Percentiles rank a stretch among this genome's conserved stretches.
Conservation (phyloP, 37 sponge, comb jelly and placozoan genomes). For the Hormiphora californensis region DNA sequence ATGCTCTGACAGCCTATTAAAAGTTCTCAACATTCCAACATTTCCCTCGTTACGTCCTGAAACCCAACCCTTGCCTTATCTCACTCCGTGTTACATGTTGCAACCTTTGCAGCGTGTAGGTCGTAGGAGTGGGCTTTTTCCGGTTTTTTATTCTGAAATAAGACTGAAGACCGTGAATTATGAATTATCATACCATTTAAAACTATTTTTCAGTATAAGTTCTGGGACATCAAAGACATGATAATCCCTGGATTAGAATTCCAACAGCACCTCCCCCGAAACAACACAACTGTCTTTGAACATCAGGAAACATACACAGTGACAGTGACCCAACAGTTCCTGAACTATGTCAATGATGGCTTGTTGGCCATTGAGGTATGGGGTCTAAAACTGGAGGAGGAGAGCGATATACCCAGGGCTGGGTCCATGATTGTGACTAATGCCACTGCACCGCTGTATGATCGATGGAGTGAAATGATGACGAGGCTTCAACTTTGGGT, state of each 20-base stretch:
- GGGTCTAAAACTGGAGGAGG: constrained; percentile 28
- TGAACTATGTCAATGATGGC: constrained; percentile 35
- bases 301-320: constrained; percentile 41
- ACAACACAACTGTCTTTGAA: constrained; percentile 17
- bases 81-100: no score
- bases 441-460: constrained; percentile 1
- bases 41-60: no score
- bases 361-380: constrained; percentile 13
- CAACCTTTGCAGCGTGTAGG: no score
- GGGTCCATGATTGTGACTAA: constrained; percentile 1
- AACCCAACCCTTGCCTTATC: no score
- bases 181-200: no score
- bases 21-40: no score
- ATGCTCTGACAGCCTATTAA: no score
- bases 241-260: constrained; percentile 8
- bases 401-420: neutral
- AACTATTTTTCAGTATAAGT: constrained; percentile 33
- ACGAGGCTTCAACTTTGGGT: constrained; percentile 26
- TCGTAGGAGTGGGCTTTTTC: no score
- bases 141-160: no score
- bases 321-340: neutral
- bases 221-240: constrained; percentile 45
- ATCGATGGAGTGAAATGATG: constrained; percentile 41
- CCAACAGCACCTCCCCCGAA: constrained; percentile 31
- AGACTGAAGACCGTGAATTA: no score